Evolutionary conservation across 2,888 invertebrate genomes (phyloP).

Genomic region (Hypomecis punctinalis): DNA sequence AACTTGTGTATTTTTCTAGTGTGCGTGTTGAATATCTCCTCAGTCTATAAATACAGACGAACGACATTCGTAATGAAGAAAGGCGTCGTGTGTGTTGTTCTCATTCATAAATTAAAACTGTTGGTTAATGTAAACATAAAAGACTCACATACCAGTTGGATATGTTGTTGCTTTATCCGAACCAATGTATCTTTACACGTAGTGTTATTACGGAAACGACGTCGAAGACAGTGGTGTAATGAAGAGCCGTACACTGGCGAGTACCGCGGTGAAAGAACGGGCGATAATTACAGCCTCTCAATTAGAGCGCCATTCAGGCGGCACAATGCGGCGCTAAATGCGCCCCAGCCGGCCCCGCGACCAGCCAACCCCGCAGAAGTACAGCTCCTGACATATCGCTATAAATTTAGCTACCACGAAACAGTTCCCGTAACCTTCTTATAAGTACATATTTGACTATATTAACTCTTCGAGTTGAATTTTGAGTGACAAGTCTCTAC

Average conservation of each 20-base stretch:
- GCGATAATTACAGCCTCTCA: slow-evolving; percentile 33
- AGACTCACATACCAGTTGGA: no score
- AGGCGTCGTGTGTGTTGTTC: no score
- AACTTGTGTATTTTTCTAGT: neutral
- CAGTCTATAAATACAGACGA: no score
- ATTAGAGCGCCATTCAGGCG: slow-evolving; percentile 35
- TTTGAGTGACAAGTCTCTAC: no score
- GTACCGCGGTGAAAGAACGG: slow-evolving; percentile 7
- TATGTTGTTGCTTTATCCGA: no score
- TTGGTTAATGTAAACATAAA: no score
- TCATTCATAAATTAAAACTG: no score
- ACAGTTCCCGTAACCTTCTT: no score
- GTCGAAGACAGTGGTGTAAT: slow-evolving; percentile 6
- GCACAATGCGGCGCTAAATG: slow-evolving; percentile 18
- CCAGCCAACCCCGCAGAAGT: neutral
- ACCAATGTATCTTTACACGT: neutral
- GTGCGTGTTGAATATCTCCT: neutral
- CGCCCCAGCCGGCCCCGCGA: neutral
- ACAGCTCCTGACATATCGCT: neutral
- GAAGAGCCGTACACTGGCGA: neutral
- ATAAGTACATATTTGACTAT: no score
- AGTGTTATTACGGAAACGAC: slow-evolving; percentile 6
- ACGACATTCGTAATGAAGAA: no score
- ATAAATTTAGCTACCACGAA: no score
- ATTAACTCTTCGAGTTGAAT: no score